phyloP scores from a whole-genome alignment of 1,140 invertebrate species.

The Sminthurinus signatus region DNA sequence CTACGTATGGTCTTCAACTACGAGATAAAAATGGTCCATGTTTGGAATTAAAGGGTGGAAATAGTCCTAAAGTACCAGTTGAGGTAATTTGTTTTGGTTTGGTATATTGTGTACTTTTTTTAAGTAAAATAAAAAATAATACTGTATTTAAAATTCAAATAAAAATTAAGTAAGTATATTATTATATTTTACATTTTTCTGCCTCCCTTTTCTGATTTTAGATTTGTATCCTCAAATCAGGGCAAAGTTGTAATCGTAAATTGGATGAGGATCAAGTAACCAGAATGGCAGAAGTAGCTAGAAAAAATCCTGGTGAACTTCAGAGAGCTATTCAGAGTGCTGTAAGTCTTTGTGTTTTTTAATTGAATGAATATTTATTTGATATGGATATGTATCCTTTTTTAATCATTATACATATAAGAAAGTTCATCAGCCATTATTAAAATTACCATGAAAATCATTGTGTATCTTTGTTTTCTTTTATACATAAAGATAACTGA shows the following conservation, averaged over 20 bases:
- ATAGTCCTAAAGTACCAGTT: conserved; percentile 20
- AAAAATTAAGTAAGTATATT: too few relatives aligned
- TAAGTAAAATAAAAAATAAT: too few relatives aligned
- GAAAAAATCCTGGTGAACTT: conserved; percentile 10
- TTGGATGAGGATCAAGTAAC: conserved; percentile 27
- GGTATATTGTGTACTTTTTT: too few relatives aligned
- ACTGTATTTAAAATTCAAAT: too few relatives aligned
- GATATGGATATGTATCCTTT: not conserved
- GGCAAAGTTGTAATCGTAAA: conserved; percentile 33
- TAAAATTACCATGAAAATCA: too few relatives aligned
- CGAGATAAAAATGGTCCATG: conserved; percentile 16
- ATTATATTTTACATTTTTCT: not conserved
- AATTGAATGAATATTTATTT: too few relatives aligned
- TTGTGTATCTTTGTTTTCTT: too few relatives aligned
- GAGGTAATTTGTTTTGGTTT: conserved; percentile 15
- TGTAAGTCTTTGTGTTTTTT: too few relatives aligned
- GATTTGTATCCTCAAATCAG: conserved; percentile 25
- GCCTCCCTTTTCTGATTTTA: not conserved
- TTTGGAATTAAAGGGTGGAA: conserved; percentile 19
- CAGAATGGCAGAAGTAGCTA: conserved; percentile 19
- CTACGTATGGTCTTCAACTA: not conserved
- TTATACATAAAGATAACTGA: too few relatives aligned
- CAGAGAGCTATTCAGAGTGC: conserved; percentile 6
- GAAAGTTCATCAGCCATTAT: too few relatives aligned
- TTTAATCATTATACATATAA: too few relatives aligned